Evolutionary conservation across 2,113 vertebrate species (phyloP).

Genomic region (Sprattus sprattus): DNA sequence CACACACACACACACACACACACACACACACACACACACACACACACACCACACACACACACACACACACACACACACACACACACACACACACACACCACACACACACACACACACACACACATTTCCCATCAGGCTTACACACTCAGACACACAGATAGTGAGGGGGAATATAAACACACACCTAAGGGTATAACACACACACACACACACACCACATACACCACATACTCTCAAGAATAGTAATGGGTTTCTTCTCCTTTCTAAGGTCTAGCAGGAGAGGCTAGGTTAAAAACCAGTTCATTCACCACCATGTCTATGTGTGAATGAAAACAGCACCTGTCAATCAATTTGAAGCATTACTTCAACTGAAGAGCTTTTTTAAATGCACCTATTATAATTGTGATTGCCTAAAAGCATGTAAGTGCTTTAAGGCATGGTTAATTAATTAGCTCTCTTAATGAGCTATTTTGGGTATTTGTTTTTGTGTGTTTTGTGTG

Average conservation of each 20-base stretch:
- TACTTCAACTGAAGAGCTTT: neutral
- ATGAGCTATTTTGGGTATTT: neutral
- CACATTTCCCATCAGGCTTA: neutral
- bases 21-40: neutral
- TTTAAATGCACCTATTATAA: neutral
- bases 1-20: neutral
- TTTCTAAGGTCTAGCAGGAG: neutral
- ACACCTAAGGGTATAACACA: neutral
- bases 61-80: neutral
- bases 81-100: neutral
- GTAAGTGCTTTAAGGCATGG: neutral
- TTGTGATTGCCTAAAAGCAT: neutral
- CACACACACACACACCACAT: neutral
- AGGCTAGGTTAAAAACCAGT: neutral
- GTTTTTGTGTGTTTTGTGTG: neutral
- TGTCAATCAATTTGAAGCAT: neutral
- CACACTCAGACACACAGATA: neutral
- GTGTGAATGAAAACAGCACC: neutral
- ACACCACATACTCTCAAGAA: neutral
- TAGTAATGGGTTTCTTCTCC: neutral
- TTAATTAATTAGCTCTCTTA: constrained; percentile 1
- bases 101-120: neutral
- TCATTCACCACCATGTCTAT: neutral
- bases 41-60: neutral
- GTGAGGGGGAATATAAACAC: neutral